phyloP scores from a whole-genome alignment of 2,888 invertebrate species.

The Andrena flavipes region DNA sequence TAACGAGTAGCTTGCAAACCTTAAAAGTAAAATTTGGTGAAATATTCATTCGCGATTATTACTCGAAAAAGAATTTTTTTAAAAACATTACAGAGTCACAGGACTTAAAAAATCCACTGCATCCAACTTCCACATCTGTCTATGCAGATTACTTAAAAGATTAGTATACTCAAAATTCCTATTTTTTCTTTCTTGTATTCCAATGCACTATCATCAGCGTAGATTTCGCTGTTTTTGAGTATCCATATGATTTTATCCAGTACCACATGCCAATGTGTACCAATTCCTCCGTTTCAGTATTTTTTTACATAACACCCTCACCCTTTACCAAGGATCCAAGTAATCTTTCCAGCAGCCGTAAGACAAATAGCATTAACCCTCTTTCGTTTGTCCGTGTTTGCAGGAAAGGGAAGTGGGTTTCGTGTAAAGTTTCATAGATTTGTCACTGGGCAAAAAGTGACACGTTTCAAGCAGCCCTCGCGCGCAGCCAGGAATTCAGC shows the following conservation, averaged over 20 bases:
- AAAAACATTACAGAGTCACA: too few relatives aligned
- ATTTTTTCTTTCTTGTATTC: too few relatives aligned
- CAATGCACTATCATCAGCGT: not conserved
- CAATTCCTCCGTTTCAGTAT: not conserved
- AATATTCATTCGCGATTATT: too few relatives aligned
- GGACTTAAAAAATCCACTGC: too few relatives aligned
- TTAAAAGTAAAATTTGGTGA: too few relatives aligned
- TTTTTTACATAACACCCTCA: conserved; percentile 18
- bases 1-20: too few relatives aligned
- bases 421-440: conserved; percentile 73
- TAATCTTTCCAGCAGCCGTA: conserved; percentile 44
- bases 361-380: conserved; percentile 73
- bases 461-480: conserved; percentile 42
- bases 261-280: not conserved
- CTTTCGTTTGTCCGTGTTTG: conserved; percentile 27
- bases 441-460: conserved; percentile 66
- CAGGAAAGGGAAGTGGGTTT: conserved; percentile 24
- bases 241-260: not conserved
- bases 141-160: too few relatives aligned
- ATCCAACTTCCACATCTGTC: too few relatives aligned
- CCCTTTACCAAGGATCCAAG: conserved; percentile 35
- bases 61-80: too few relatives aligned
- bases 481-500: conserved; percentile 43
- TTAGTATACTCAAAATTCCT: too few relatives aligned
- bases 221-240: too few relatives aligned